Percentiles rank a stretch among this genome's conserved stretches.
Conservation (phyloP, 1,140 invertebrate genomes). For the Aphis craccivora region DNA sequence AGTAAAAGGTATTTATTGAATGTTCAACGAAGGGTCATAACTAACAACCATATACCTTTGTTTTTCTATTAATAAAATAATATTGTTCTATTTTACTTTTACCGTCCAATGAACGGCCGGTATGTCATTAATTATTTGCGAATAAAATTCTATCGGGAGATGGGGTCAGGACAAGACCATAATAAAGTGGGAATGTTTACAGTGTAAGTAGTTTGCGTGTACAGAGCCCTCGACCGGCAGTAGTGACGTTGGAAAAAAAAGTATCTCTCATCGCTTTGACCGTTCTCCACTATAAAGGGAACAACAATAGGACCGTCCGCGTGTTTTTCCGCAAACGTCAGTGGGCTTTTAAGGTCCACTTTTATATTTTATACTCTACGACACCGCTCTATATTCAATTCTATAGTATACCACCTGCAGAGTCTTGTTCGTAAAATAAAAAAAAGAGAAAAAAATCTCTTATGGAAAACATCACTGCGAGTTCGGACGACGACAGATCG, state of each 20-base stretch:
- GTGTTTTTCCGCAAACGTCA: constrained; percentile 55
- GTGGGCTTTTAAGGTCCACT: constrained; percentile 55
- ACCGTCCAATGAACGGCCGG: neutral
- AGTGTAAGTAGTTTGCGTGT: neutral
- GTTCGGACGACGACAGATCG: constrained; percentile 39
- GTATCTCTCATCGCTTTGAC: constrained; percentile 50
- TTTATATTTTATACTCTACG: constrained; percentile 25
- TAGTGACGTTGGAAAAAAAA: neutral
- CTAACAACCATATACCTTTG: neutral
- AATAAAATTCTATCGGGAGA: constrained; percentile 13
- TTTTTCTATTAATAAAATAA: constrained; percentile 14
- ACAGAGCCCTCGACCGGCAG: neutral
- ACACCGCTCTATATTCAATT: neutral
- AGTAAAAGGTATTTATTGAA: neutral
- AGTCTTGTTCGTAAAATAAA: neutral
- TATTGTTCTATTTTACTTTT: neutral
- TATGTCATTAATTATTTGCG: constrained; percentile 6
- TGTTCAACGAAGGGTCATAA: neutral
- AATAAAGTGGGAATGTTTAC: constrained; percentile 25
- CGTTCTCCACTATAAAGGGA: constrained; percentile 36
- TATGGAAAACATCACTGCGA: constrained; percentile 12
- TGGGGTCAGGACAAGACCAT: neutral
- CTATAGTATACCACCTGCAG: constrained; percentile 47
- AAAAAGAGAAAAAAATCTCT: constrained; percentile 21
- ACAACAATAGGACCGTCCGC: constrained; percentile 38